Conservation (phyloP, 2,113 vertebrate genomes). For the Melanotaenia duboulayi region DNA sequence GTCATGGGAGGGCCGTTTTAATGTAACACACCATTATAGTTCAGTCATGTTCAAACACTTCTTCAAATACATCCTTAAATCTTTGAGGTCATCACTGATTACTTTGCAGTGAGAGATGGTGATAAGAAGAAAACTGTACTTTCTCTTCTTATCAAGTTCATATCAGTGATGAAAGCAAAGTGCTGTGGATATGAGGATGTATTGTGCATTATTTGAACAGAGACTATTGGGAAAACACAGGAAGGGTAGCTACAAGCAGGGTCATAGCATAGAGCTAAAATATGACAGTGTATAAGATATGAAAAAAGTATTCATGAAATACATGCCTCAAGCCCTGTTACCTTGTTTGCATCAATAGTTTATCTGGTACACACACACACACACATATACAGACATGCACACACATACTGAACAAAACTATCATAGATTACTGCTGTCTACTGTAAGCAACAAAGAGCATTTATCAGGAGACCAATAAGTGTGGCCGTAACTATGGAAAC, state of each 20-base stretch:
- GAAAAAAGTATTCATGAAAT: conserved; percentile 62
- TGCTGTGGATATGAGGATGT: conserved; percentile 52
- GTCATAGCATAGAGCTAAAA: conserved; percentile 51
- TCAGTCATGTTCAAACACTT: conserved; percentile 67
- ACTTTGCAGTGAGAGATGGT: not conserved
- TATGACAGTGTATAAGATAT: conserved; percentile 60
- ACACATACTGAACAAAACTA: not conserved
- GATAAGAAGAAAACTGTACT: conserved; percentile 45
- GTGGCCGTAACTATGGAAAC: conserved; percentile 56
- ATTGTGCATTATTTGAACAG: conserved; percentile 66
- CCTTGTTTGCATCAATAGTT: conserved; percentile 78
- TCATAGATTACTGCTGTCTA: conserved; percentile 1
- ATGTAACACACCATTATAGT: conserved; percentile 67
- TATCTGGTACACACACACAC: not conserved
- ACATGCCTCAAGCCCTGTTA: conserved; percentile 72
- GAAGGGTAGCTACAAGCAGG: conserved; percentile 38
- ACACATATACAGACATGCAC: not conserved
- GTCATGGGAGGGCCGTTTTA: conserved; percentile 34
- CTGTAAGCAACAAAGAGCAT: conserved; percentile 16
- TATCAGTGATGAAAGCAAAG: conserved; percentile 60
- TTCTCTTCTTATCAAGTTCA: conserved; percentile 42
- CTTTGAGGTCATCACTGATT: conserved; percentile 61
- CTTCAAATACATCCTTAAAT: conserved; percentile 61
- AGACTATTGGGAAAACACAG: conserved; percentile 27
- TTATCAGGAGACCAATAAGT: conserved; percentile 30